Evolutionary conservation across 2,888 invertebrate genomes (phyloP).

Genomic region (Lochmaea crataegi): DNA sequence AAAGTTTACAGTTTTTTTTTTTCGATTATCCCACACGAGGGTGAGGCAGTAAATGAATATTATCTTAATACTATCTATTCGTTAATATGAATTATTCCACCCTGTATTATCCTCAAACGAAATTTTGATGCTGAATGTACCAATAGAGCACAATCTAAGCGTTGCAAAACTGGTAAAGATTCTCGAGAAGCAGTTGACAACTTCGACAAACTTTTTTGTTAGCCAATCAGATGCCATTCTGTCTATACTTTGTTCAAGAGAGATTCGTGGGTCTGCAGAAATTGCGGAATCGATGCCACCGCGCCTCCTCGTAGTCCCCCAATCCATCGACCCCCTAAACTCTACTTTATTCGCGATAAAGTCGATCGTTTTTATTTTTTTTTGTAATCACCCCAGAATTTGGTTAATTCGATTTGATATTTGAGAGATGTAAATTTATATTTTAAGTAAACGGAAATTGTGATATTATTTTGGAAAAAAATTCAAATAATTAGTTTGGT

Average conservation of each 20-base stretch:
- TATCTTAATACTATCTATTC: neutral
- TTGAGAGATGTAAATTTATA: neutral
- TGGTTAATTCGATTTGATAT: neutral
- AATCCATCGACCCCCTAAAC: neutral
- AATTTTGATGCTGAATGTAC: conserved; percentile 45
- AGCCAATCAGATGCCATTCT: conserved; percentile 66
- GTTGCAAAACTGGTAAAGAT: conserved; percentile 50
- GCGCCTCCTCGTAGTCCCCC: conserved; percentile 48
- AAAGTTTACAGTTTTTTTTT: too few relatives aligned
- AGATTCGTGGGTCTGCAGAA: conserved; percentile 50
- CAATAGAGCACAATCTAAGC: conserved; percentile 49
- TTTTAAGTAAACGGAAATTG: too few relatives aligned
- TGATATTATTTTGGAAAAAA: neutral
- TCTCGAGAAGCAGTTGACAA: conserved; percentile 61
- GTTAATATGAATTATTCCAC: neutral
- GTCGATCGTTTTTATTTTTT: neutral
- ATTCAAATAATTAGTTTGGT: too few relatives aligned
- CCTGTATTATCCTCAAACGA: neutral
- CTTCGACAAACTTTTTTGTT: conserved; percentile 65
- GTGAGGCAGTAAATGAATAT: too few relatives aligned
- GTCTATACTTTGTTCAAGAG: conserved; percentile 63
- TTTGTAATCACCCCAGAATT: neutral
- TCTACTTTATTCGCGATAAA: conserved; percentile 6
- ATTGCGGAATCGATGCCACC: conserved; percentile 57
- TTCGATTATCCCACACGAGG: too few relatives aligned